Base-by-base conservation (phyloP, 2,113 vertebrate species). In the Chaetodon auriga region DNA sequence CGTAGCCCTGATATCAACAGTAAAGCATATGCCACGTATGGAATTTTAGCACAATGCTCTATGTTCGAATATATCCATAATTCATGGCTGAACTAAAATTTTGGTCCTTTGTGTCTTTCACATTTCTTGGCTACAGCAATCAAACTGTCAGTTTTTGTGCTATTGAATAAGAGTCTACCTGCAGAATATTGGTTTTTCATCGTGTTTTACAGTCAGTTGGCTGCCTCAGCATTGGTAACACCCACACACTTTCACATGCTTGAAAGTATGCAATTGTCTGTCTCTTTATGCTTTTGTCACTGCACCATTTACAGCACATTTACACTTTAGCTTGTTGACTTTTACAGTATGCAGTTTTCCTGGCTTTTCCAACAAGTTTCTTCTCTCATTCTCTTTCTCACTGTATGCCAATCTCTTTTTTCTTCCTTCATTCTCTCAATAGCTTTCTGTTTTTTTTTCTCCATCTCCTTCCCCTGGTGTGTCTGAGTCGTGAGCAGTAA, bases 401-500 rank as follows among this genome's bases (percentile, higher is more conserved):
- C 7, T 19, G 0, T 38, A 41, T 64, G 15, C 12, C 60, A 46
- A 2, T 57, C 15, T 58, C 9, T 21, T 41, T 43, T 48, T 55
- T 53, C 35, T 14, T 15, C 57, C 45, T 13, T 53, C 21, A 19
- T 18, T n/a, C 10, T 57, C 23, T 65, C 51, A 18, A 0, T 10
- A 41, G 45, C 55, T 61, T 53, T 25, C 30, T 23, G 0, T 57
- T 58, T 54, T 49, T 49, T 69, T 23, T 63, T 73, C 65, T 53
- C 41, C 35, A 15, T 65, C 25, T 74, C 73, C 81, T 75, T 60
- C 68, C 80, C 45, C 70, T 61, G 43, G 58, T 80, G 72, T 65
- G 46, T 81, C 64, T 82, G 81, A 91, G 71, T 84, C 74, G 43
- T 92, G 81, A 90, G 77, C 43, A 25, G 75, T 76, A 89, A 83